A percentile compares a stretch with the other conserved stretches of the same genome.
These are phyloP conservation scores for Rhizoglyphus robini DNA, from an alignment of 1,140 invertebrate species.

Conservation along the genomic window DNA sequence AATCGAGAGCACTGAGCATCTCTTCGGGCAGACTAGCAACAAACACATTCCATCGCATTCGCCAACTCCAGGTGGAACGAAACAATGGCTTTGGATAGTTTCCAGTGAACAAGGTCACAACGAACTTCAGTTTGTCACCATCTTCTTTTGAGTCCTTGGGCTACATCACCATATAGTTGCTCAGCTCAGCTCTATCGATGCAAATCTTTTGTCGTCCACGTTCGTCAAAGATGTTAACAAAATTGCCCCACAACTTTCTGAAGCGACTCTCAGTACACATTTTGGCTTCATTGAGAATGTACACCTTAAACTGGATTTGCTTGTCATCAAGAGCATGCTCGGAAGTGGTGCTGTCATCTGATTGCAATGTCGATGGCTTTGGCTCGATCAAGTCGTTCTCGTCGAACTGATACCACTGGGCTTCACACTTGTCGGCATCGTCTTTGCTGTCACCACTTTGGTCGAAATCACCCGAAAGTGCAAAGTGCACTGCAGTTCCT, in stretches of 20 bases:
- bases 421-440: no score
- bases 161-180: not conserved
- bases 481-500: no score
- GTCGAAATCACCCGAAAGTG: no score
- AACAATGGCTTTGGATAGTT: conserved; percentile 13
- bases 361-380: no score
- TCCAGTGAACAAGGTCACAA: conserved; percentile 1
- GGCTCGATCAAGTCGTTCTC: no score
- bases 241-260: conserved; percentile 4
- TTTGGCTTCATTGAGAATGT: no score
- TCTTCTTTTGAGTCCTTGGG: not conserved
- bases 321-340: no score
- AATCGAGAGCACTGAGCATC: no score
- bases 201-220: not conserved
- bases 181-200: not conserved
- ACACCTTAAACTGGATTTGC: no score
- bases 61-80: not conserved
- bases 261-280: not conserved
- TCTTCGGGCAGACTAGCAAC: not conserved
- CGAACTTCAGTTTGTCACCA: not conserved
- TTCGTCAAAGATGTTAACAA: conserved; percentile 6
- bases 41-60: conserved; percentile 11
- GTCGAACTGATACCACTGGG: no score
- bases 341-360: no score
- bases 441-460: no score